Evolutionary conservation across 2,888 invertebrate genomes (phyloP).

Genomic region (Drosophila mimica): DNA sequence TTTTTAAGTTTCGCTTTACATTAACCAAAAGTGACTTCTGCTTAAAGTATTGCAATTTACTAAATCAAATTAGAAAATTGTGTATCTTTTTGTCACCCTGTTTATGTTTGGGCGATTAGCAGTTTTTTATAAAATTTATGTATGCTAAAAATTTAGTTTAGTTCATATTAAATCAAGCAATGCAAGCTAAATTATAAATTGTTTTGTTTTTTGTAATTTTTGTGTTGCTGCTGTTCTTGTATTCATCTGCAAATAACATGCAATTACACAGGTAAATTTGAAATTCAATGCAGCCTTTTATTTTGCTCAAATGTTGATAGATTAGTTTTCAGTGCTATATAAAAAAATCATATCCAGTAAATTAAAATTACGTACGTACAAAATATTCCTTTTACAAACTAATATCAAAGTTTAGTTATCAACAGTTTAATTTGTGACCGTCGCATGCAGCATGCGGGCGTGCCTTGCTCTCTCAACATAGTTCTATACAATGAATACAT

Average conservation of each 20-base stretch:
- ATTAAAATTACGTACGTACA: slow-evolving; percentile 74
- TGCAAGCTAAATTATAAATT: slow-evolving; percentile 23
- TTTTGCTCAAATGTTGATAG: slow-evolving; percentile 36
- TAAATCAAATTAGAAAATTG: slow-evolving; percentile 16
- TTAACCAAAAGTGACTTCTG: slow-evolving; percentile 30
- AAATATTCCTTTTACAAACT: slow-evolving; percentile 79
- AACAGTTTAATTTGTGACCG: slow-evolving; percentile 82
- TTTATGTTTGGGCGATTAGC: neutral
- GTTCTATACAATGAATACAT: slow-evolving; percentile 53
- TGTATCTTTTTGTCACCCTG: neutral
- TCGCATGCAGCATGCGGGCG: slow-evolving; percentile 72
- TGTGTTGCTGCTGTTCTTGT: slow-evolving; percentile 9
- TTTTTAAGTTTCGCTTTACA: slow-evolving; percentile 40
- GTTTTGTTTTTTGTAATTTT: neutral
- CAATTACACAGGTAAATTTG: slow-evolving; percentile 15
- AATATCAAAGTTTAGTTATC: slow-evolving; percentile 84
- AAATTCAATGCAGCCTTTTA: slow-evolving; percentile 20
- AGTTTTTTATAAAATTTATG: slow-evolving; percentile 3
- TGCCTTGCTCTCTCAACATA: slow-evolving; percentile 61
- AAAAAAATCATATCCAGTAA: slow-evolving; percentile 63
- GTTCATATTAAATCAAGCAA: slow-evolving; percentile 7
- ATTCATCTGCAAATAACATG: slow-evolving; percentile 9
- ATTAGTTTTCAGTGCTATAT: slow-evolving; percentile 45
- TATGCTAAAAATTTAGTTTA: slow-evolving; percentile 16
- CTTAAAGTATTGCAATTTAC: slow-evolving; percentile 22